A percentile compares a stretch with the other conserved stretches of the same genome.
phyloP scores from a whole-genome alignment of 64 coral and sea anemone species.

The Actinia equina region DNA sequence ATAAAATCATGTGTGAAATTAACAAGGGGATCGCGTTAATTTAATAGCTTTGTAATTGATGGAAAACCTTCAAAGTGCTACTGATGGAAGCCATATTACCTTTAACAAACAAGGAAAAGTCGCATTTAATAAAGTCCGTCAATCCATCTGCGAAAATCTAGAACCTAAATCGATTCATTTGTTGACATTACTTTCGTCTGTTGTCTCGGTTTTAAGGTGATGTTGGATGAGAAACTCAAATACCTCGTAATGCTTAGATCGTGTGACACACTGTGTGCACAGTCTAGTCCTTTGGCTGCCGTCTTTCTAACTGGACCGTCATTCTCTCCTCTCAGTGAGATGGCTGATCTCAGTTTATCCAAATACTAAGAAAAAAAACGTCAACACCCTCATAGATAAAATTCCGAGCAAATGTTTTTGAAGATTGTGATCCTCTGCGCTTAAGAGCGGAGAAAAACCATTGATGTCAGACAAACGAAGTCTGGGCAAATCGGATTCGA shows the following conservation, averaged over 20 bases:
- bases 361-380: not conserved
- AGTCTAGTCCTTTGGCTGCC: not conserved
- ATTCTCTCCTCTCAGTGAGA: not conserved
- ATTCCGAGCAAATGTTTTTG: slow-evolving; percentile 17
- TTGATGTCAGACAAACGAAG: not conserved
- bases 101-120: not conserved
- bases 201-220: slow-evolving; percentile 12
- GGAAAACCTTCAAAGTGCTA: not conserved
- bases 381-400: slow-evolving; percentile 26
- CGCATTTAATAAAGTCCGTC: not conserved
- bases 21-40: not conserved
- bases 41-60: slow-evolving; percentile 3
- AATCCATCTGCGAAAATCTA: not conserved
- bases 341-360: slow-evolving; percentile 18
- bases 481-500: not conserved
- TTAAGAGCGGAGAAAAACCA: not conserved
- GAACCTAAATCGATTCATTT: not conserved
- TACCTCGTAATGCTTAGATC: not conserved
- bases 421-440: not conserved
- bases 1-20: not conserved
- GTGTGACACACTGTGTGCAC: not conserved
- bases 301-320: not conserved
- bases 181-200: slow-evolving; percentile 9
- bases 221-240: slow-evolving; percentile 12
- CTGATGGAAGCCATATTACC: not conserved